phyloP scores from a whole-genome alignment of 2,797 vertebrate genomes.

The Gymnopithys bicolor region DNA sequence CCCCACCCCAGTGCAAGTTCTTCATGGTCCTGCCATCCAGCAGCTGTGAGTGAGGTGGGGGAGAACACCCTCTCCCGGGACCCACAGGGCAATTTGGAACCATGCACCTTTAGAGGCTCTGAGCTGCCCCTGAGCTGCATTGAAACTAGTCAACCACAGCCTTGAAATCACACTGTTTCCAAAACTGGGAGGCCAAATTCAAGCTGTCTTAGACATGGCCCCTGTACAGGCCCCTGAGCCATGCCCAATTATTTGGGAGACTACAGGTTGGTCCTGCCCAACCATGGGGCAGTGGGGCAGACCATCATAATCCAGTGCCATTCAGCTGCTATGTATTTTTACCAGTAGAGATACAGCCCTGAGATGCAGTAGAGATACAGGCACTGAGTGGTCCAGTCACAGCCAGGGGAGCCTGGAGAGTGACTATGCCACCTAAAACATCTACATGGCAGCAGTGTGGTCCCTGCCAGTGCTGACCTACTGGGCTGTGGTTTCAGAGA shows the following conservation, averaged over 20 bases:
- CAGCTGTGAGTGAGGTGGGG: neutral
- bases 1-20: rapidly evolving
- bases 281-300: neutral
- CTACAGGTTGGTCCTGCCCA: neutral
- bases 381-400: rapidly evolving
- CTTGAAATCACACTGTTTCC: neutral
- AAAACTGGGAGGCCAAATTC: neutral
- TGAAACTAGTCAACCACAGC: neutral
- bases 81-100: rapidly evolving
- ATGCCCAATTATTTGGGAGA: neutral
- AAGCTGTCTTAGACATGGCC: neutral
- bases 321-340: neutral
- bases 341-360: neutral
- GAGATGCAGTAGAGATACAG: neutral
- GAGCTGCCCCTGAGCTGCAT: rapidly evolving
- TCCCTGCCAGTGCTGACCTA: neutral
- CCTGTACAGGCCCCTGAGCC: neutral
- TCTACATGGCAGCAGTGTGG: neutral
- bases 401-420: neutral
- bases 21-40: neutral
- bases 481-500: neutral
- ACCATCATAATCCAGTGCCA: rapidly evolving
- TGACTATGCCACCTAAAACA: neutral
- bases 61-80: neutral
- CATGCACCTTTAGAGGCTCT: rapidly evolving